Evolutionary conservation across 2,888 invertebrate genomes (phyloP), one percentile per base, ranked within the genome.

Genomic region (Platycnemis pennipes): DNA sequence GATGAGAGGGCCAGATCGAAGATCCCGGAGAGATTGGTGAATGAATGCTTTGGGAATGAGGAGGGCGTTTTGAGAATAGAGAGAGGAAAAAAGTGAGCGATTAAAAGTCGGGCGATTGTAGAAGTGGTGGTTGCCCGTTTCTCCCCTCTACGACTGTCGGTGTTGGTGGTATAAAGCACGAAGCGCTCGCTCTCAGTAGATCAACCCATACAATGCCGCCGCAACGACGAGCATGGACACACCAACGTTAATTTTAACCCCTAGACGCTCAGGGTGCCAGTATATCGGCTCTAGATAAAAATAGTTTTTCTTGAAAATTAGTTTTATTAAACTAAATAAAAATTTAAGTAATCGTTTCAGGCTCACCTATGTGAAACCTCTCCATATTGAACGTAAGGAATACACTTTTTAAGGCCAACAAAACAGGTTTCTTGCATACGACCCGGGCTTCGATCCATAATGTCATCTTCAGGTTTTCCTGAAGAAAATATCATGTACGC

Each of bases 1-100:
- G 77, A 77, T 77, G 77, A 77, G 77, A 37, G 11, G 77, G 77
- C 26, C 77, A 77, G 77, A 77, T 77, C 77, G 26, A 77, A 77
- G 77, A 77, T 77, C 37, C 8, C 31, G 37, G 2, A 5, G 77
- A 77, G 77, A 37, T 77, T 77, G 77, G 37, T 37, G 77, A 37
- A 77, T 77, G 77, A 77, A 77, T 77, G 77, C 77, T 77, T n/a
- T 77, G 1, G 37, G 77, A 13, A 49, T 49, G 49, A 19, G 49
- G 0, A 49, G n/a, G 11, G 77, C 31, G 37, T 77, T 11, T n/a
- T 37, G 37, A 37, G 26, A 16, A 11, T 8, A 8, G 11, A 3
- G 19, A 49, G 19, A 37, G 37, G 37, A 77, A 77, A 37, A 37
- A 77, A 8, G 0, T 13, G 37, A 37, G n/a, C 37, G 37, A 77